Base-by-base conservation (phyloP, 2,797 vertebrate genomes). In the Mus spretus region DNA sequence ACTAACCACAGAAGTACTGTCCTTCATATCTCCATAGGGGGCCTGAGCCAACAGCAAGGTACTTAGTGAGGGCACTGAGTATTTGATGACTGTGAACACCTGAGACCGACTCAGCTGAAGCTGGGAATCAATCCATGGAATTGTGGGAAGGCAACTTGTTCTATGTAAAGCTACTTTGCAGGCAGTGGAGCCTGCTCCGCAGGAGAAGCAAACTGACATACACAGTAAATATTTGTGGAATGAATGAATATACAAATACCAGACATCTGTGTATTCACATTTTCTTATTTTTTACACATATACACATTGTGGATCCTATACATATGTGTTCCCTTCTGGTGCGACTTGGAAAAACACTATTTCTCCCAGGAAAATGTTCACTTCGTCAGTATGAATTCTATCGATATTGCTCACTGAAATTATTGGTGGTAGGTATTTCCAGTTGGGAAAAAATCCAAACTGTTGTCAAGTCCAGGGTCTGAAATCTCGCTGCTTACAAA, bases 321-420 rank as follows among this genome's bases (percentile, higher is more conserved):
- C 87, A 89, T 89, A 93, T 89, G 81, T 59, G 88, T 85, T 81
- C 15, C 91, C 78, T 89, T 94, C 90, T 96, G 95, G 34, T 10
- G 24, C 12, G 31, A 67, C 37, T 28, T 37, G 28, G 70, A 57
- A 40, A 83, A 70, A 34, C 31, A 24, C 13, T 40, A 26, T 50
- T 78, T 55, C 83, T 65, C 40, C 13, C 13, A 31, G 50, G 84
- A 37, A 82, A 93, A 83, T 40, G 50, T 22, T 75, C 55, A 26
- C 1, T 77, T 84, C n/a, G 31, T 22, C 34, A 67, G 61, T 40
- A 59, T 14, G 65, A 83, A 75, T 77, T 86, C 67, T 67, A 40
- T 74, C 55, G 78, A n/a, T 7, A 34, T 6, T 53, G 19, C 11
- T 74, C 53, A 14, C 53, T 34, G 31, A 94, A 95, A 31, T 86